A percentile compares a stretch with the other conserved stretches of the same genome.
Evolutionary conservation across 2,797 vertebrate species (phyloP).

Genomic region (Pteronotus mesoamericanus): DNA sequence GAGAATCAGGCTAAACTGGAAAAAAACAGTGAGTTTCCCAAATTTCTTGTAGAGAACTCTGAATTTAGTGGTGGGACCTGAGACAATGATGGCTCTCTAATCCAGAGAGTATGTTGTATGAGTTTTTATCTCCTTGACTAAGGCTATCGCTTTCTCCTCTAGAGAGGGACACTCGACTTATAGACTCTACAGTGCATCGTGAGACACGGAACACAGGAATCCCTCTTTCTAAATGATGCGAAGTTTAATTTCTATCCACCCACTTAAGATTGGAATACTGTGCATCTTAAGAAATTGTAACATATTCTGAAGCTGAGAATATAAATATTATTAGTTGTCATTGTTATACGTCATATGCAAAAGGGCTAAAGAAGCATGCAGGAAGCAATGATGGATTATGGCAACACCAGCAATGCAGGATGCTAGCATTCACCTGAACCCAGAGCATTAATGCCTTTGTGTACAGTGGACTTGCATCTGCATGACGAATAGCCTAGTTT

Average conservation of each 20-base stretch:
- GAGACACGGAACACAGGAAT: not conserved
- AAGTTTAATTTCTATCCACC: not conserved
- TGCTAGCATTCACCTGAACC: slow-evolving; percentile 4
- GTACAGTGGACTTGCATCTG: not conserved
- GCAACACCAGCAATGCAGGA: not conserved
- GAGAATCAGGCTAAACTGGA: not conserved
- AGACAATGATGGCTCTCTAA: not conserved
- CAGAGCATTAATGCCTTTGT: not conserved
- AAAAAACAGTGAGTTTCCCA: not conserved
- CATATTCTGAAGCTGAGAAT: not conserved
- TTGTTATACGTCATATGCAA: not conserved
- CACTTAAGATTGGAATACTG: not conserved
- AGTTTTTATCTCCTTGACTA: not conserved
- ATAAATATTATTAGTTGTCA: slow-evolving; percentile 20
- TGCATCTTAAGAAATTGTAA: slow-evolving; percentile 20
- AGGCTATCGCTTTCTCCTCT: not conserved
- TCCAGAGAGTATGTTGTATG: not conserved
- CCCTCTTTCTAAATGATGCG: not conserved
- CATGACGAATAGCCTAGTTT: not conserved
- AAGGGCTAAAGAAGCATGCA: not conserved
- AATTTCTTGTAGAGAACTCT: not conserved
- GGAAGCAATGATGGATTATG: not conserved
- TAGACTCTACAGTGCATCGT: not conserved
- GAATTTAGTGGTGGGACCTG: not conserved
- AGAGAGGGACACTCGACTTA: not conserved